Evolutionary conservation across 2,888 invertebrate species (phyloP).

Genomic region (Platypus cylindrus): DNA sequence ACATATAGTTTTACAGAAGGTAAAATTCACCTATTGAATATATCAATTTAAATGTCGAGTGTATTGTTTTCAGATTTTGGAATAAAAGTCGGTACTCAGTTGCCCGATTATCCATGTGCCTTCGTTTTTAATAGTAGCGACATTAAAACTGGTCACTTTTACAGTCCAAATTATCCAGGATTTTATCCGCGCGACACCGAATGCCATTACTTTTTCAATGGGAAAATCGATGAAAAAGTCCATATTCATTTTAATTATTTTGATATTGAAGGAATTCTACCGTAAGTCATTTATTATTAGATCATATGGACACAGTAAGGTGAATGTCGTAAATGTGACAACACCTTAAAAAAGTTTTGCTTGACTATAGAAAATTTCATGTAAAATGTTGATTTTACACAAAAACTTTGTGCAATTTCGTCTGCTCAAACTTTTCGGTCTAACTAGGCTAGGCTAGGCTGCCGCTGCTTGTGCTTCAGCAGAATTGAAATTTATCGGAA

Average conservation of each 20-base stretch:
- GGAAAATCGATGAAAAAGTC: slow-evolving; percentile 62
- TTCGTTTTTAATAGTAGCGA: slow-evolving; percentile 80
- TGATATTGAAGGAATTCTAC: slow-evolving; percentile 86
- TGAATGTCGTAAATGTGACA: no score
- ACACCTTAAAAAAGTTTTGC: no score
- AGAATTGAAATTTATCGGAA: no score
- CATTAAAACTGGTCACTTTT: slow-evolving; percentile 66
- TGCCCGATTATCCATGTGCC: slow-evolving; percentile 66
- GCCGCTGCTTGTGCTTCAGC: no score
- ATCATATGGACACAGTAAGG: no score
- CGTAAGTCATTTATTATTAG: slow-evolving; percentile 50
- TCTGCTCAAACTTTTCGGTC: no score
- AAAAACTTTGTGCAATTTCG: no score
- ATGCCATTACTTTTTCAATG: slow-evolving; percentile 86
- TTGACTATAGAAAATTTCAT: no score
- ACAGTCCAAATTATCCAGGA: slow-evolving; percentile 84
- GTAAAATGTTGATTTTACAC: no score
- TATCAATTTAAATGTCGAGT: no score
- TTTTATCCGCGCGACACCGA: slow-evolving; percentile 80
- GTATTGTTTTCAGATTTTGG: slow-evolving; percentile 62
- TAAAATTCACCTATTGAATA: slow-evolving; percentile 48
- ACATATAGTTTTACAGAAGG: slow-evolving; percentile 83
- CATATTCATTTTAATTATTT: slow-evolving; percentile 81
- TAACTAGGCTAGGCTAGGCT: no score
- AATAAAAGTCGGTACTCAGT: slow-evolving; percentile 67